Percentiles rank a stretch among this genome's conserved stretches.
These are phyloP conservation scores for Siniperca scherzeri DNA, from an alignment of 2,797 vertebrate species.

Conservation along the genomic window DNA sequence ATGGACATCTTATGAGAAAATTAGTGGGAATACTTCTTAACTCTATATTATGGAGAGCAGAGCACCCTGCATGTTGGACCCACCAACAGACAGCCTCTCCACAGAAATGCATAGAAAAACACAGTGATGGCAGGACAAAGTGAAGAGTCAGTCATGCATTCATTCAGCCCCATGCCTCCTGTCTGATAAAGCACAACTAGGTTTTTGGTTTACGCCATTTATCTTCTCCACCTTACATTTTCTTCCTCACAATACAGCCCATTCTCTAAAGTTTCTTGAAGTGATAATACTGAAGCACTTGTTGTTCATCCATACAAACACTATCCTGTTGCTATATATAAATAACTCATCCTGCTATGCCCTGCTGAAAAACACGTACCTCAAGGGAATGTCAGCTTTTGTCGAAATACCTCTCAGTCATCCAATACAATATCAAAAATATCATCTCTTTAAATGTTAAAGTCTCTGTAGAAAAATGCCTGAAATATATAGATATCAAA, in stretches of 20 bases:
- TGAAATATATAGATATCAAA: conserved; percentile 85
- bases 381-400: conserved; percentile 71
- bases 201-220: conserved; percentile 76
- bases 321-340: conserved; percentile 57
- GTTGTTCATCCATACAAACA: conserved; percentile 59
- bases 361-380: conserved; percentile 68
- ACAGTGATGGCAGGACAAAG: conserved; percentile 80
- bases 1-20: conserved; percentile 41
- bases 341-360: conserved; percentile 74
- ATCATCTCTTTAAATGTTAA: conserved; percentile 85
- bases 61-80: conserved; percentile 51
- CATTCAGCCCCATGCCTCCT: conserved; percentile 65
- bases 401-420: conserved; percentile 72
- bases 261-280: conserved; percentile 49
- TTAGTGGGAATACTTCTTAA: conserved; percentile 20
- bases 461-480: conserved; percentile 88
- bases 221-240: conserved; percentile 38
- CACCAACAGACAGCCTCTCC: conserved; percentile 64
- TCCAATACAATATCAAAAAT: conserved; percentile 88
- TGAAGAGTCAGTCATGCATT: conserved; percentile 75
- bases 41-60: conserved; percentile 46
- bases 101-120: conserved; percentile 82
- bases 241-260: conserved; percentile 21
- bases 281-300: conserved; percentile 49
- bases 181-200: conserved; percentile 77